Base-by-base conservation (phyloP, 2,113 vertebrate genomes). In the Falcunculus frontatus region DNA sequence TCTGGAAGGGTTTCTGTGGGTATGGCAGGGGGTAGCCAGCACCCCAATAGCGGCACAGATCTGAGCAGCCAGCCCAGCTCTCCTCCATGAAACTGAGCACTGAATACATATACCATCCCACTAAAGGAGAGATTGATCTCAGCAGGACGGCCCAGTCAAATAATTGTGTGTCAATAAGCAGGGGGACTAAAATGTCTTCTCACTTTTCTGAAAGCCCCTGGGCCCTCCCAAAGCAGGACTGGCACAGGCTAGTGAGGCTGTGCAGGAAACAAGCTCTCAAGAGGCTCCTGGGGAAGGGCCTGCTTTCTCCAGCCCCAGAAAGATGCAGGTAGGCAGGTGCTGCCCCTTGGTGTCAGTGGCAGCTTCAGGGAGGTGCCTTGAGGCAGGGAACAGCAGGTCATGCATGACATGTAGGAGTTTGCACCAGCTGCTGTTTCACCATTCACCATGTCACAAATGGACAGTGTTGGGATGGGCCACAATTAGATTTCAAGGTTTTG, bases 231-330 rank as follows among this genome's bases (percentile, higher is more conserved):
- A 27, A 9, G 37, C 2, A 27, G 53, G 19, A 9, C 20, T 6
- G 47, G 47, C 7, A 17, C 1, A 1, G 26, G 37, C 32, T 9
- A 21, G 27, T 18, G 13, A 35, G 41, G 19, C n/a, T 7, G 41
- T 8, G 4, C 39, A 23, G 55, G 65, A 19, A 33, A 13, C 1
- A 3, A 6, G 15, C 4, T 13, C 27, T n/a, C 3, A 2, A 4
- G 50, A 0, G 0, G 53, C 26, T 37, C 7, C 19, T 7, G 50
- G 39, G 37, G 53, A 50, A 60, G 52, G 23, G 13, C 6, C 20
- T 30, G 39, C 39, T 26, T n/a, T 30, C 46, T 26, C 19, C 87
- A 75, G 62, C 30, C 53, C 33, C 1, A 3, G 79, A 53, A 60
- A 55, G n/a, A 13, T 47, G 63, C 55, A 35, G n/a, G 47, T n/a